Base-by-base conservation (phyloP, 2,888 invertebrate genomes). In the Ptilodon capucinus region DNA sequence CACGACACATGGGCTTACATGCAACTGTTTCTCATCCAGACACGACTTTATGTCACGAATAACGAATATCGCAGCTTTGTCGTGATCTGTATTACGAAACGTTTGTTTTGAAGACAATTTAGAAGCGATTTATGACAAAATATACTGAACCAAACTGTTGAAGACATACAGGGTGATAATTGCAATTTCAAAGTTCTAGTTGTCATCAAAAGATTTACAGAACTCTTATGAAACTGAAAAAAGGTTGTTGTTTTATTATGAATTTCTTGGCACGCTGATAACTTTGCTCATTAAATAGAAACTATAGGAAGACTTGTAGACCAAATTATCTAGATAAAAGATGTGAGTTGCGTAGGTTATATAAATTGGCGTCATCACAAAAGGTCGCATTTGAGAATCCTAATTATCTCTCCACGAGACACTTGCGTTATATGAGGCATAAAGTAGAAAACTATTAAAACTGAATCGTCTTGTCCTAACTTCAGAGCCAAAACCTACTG, bases 371-470 rank as follows among this genome's bases (percentile, higher is more conserved):
- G 54, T 54, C 55, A 51, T 34, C 44, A 57, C 47, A 55, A 63
- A 62, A 69, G 62, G 66, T 62, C 57, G 64, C 39, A 38, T 54
- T 42, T 44, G 40, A 42, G 40, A 54, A 52, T 61, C 48, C 60
- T 70, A 76, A 78, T 78, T 74, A 79, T 73, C 62, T 66, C 60
- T 68, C 68, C 67, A 72, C 71, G 75, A 67, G 52, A 73, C 78
- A 74, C 60, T 79, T 70, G 60, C 54, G 48, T 58, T 72, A 68
- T 65, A 75, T 74, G 73, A 67, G 59, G 68, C 76, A 68, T 74
- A 70, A 74, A 75, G 52, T 53, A 62, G 62, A 64, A 61, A 66
- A 67, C 57, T 40, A 62, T 65, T 68, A 63, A 69, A 71, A 68
- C 53, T 51, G 53, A 28, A 55, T 60, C 59, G 44, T 62, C 64